Base-by-base conservation (phyloP, 2,888 invertebrate genomes). In the Callosobruchus maculatus region DNA sequence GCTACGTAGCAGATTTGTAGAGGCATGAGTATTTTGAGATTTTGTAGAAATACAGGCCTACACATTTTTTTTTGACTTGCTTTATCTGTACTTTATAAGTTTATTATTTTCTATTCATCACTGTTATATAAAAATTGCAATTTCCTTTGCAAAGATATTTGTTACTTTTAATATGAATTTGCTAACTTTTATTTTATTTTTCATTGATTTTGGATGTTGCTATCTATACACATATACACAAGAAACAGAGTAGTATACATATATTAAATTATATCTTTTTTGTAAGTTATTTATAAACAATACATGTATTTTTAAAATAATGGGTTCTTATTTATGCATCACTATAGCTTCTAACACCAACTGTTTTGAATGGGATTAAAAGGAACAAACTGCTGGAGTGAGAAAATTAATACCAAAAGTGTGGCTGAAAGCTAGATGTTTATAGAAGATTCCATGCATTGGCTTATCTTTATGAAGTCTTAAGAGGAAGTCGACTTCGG, bases 251-350 rank as follows among this genome's bases (percentile, higher is more conserved):
- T 49, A 49, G 49, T 13, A 49, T 49, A 49, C 49, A 49, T 75
- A 72, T 77, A 78, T 74, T 76, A 78, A 77, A 77, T 77, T 79
- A 77, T 78, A 74, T 78, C 78, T 71, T 84, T 85, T 86, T 85
- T 85, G 84, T 86, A 86, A 86, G 81, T 85, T 86, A 86, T 86
- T 85, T 85, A 84, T 85, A 85, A 85, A 84, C 83, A 85, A 85
- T 71, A 71, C 22, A 71, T 26, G 26, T 30, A 30, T 71, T 68
- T 68, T 49, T 49, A 49, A 49, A 49, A 49, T 1, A 0, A 18
- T 49, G 7, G 49, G 1, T 5, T 49, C 1, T 49, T 13, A 49
- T 49, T 49, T 49, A 49, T 13, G 1, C n/a, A n/a, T n/a, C n/a
- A n/a, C n/a, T n/a, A n/a, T n/a, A n/a, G n/a, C n/a, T n/a, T n/a